phyloP scores from a whole-genome alignment of 1,140 invertebrate genomes.

The Polypedilum vanderplanki region DNA sequence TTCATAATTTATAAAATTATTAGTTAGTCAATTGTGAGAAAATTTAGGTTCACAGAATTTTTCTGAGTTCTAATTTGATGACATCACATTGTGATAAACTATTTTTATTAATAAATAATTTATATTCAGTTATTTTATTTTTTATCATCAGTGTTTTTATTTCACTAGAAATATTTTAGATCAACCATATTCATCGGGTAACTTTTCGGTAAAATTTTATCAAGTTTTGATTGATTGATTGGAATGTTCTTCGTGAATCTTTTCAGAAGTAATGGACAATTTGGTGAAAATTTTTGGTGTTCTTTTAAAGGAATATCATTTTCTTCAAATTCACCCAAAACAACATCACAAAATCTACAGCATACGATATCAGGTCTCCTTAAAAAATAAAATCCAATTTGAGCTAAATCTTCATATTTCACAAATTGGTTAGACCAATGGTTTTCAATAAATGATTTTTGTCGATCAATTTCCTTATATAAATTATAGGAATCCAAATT shows the following conservation, averaged over 20 bases:
- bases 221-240: constrained; percentile 37
- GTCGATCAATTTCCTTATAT: neutral
- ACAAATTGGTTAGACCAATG: neutral
- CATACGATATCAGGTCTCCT: constrained; percentile 54
- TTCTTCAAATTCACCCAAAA: constrained; percentile 70
- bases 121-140: too few relatives aligned
- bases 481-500: neutral
- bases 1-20: too few relatives aligned
- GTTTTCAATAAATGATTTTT: constrained; percentile 22
- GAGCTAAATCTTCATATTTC: neutral
- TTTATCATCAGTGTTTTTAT: neutral
- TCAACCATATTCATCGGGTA: constrained; percentile 26
- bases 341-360: constrained; percentile 79
- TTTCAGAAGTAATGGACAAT: constrained; percentile 64
- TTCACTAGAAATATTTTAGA: neutral
- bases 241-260: constrained; percentile 58
- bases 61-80: too few relatives aligned
- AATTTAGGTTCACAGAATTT: too few relatives aligned
- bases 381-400: neutral
- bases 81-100: too few relatives aligned
- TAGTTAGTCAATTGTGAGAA: too few relatives aligned
- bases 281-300: constrained; percentile 69
- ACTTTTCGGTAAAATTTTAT: constrained; percentile 38
- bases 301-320: constrained; percentile 74
- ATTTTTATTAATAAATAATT: too few relatives aligned